A percentile compares a stretch with the other conserved stretches of the same genome.
These are phyloP conservation scores for Pseudobourletiella spinata DNA, from an alignment of 1,140 invertebrate species.

Conservation along the genomic window DNA sequence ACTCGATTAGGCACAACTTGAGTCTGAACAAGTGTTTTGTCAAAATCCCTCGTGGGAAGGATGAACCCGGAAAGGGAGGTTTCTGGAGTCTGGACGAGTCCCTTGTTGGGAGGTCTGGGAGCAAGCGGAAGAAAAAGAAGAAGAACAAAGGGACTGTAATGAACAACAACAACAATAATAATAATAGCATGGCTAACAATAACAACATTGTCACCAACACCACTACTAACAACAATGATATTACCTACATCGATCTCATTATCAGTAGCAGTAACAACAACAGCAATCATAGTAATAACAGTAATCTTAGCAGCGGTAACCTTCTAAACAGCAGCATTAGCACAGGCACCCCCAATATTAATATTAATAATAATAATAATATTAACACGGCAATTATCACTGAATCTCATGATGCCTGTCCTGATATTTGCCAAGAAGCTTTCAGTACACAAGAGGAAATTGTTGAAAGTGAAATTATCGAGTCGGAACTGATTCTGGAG, in stretches of 20 bases:
- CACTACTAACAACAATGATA: not conserved
- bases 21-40: conserved; percentile 27
- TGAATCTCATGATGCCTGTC: not conserved
- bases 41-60: not conserved
- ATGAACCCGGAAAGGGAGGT: conserved; percentile 44
- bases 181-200: not conserved
- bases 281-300: not conserved
- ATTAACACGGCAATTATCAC: not conserved
- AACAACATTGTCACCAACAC: not conserved
- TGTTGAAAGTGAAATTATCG: conserved; percentile 9
- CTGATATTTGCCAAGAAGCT: conserved; percentile 3
- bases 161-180: not conserved
- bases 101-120: not conserved
- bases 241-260: not conserved
- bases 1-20: conserved; percentile 14
- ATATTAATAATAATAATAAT: not conserved
- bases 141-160: not conserved
- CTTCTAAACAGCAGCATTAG: not conserved
- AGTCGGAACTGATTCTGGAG: conserved; percentile 5
- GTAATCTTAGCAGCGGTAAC: not conserved
- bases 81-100: conserved; percentile 54
- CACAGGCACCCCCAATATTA: not conserved
- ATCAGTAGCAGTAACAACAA: not conserved
- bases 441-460: conserved; percentile 8
- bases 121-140: conserved; percentile 8